A percentile compares a stretch with the other conserved stretches of the same genome.
phyloP scores from a whole-genome alignment of 2,888 invertebrate genomes.

The Phaonia tiefii region DNA sequence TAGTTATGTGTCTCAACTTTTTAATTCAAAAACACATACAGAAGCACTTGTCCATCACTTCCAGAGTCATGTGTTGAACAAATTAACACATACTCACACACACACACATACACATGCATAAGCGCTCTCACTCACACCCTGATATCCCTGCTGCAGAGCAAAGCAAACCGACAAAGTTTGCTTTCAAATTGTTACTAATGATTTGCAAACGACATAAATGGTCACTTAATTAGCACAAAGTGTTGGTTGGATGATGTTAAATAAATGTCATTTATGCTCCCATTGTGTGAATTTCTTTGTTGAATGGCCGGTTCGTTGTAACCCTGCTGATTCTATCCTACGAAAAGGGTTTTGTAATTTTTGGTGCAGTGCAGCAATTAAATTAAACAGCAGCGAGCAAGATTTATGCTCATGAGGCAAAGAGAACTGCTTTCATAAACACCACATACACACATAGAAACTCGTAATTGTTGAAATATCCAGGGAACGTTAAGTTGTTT shows the following conservation, averaged over 20 bases:
- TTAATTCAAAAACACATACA: background rate
- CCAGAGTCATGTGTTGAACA: constrained; percentile 14
- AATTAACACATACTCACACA: constrained; percentile 12
- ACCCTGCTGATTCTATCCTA: background rate
- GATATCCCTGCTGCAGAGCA: background rate
- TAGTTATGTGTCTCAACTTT: too few species aligned
- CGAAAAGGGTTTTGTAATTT: background rate
- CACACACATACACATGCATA: background rate
- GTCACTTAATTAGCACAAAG: constrained; percentile 60
- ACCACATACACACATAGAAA: too few species aligned
- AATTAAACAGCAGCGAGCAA: constrained; percentile 21
- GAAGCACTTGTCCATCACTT: background rate
- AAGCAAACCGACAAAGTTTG: constrained; percentile 38
- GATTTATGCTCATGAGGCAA: too few species aligned
- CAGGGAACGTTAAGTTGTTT: too few species aligned
- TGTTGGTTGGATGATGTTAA: constrained; percentile 29
- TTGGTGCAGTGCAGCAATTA: constrained; percentile 51
- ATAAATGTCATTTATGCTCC: constrained; percentile 27
- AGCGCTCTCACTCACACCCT: background rate
- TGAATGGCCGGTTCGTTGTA: background rate
- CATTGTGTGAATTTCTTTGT: background rate
- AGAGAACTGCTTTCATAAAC: too few species aligned
- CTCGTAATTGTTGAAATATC: too few species aligned
- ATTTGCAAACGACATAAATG: constrained; percentile 64
- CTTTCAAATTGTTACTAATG: constrained; percentile 55